Evolutionary conservation across 2,888 invertebrate genomes (phyloP), one percentile per base, ranked within the genome.

Genomic region (Brachypalpus laphriformis): DNA sequence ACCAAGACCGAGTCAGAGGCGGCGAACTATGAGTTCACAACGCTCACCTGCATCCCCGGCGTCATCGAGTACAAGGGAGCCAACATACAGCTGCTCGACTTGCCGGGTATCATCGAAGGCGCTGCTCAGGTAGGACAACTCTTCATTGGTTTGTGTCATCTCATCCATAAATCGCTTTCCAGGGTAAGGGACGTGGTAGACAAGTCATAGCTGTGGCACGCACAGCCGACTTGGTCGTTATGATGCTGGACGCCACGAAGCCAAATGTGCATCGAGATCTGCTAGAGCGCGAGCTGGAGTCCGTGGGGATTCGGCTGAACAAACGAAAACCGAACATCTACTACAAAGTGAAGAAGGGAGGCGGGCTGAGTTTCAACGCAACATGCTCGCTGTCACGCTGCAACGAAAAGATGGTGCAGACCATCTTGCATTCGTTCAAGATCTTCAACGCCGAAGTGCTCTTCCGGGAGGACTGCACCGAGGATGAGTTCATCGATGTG

Each of bases 211-310:
- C 99, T 11, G 99, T 99, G 7, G 99, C 99, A 0, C 94, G 99
- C 89, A 99, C 99, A 3, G 98, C 99, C 0, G 99, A 99, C 93
- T 93, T 99, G 88, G 98, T 99, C 40, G 93, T 99, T 25, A 99
- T 99, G 97, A 99, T 99, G 99, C 92, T 99, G 91, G 99, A 99
- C 91, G 99, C 99, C 0, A 98, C 98, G 0, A 99, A 99, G 92
- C 98, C 98, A 70, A 98, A 99, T 90, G 97, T 98, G 47, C 99
- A 99, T 91, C 94, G 97, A 82, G 95, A 96, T 86, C 93, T 99
- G 72, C 93, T 99, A 28, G 99, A 99, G 91, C 95, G 94, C 86
- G 99, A 99, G 92, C 94, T 99, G 91, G 99, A 99, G 93, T 96
- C 97, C 89, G 99, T 99, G 31, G 99, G 99, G 81, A 99, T 99